Conservation (phyloP, 2,113 vertebrate genomes). For the Muntiacus muntjak region DNA sequence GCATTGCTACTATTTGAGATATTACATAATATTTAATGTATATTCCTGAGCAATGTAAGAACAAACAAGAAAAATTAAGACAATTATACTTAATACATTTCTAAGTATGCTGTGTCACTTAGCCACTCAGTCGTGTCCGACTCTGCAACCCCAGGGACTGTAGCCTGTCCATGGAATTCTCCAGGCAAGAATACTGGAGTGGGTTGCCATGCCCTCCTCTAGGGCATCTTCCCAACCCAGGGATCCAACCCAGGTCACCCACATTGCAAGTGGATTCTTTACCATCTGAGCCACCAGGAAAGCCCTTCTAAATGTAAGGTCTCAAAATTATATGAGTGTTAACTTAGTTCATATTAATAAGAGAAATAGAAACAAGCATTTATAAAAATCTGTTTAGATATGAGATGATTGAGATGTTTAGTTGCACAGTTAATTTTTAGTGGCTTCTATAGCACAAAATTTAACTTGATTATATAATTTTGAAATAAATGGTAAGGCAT, state of each 20-base stretch:
- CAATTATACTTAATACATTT: background rate
- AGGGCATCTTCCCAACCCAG: background rate
- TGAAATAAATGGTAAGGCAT: background rate
- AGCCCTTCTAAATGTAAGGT: background rate
- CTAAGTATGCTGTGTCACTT: background rate
- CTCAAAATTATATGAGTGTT: background rate
- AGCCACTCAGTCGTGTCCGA: background rate
- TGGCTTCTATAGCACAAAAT: background rate
- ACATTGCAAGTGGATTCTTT: background rate
- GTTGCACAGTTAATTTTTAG: background rate
- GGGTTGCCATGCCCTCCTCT: background rate
- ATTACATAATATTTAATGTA: background rate
- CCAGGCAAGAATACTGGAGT: background rate
- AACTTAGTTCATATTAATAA: background rate
- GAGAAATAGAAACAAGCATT: background rate
- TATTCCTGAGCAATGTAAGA: background rate
- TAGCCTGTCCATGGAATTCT: background rate
- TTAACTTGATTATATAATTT: background rate
- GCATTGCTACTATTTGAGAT: background rate
- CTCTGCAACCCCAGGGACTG: background rate
- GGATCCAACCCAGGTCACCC: background rate
- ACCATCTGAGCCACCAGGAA: accelerated
- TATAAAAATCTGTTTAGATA: background rate
- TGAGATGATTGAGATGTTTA: background rate
- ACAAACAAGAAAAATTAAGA: background rate